A percentile compares a stretch with the other conserved stretches of the same genome.
Conservation (phyloP, 1,140 invertebrate species). For the Leptestheria dahalacensis region DNA sequence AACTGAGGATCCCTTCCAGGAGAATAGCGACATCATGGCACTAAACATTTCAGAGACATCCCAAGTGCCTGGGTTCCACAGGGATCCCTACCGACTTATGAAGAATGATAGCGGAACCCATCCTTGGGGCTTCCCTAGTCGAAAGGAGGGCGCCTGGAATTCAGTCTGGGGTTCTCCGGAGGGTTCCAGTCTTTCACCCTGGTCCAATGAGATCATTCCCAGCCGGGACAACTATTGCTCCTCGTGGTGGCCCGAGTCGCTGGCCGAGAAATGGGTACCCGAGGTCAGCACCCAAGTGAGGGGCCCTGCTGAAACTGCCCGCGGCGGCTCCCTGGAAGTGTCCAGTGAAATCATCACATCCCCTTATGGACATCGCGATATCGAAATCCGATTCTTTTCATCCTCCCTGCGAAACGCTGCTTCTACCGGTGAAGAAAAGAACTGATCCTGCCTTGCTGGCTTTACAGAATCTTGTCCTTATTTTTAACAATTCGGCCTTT, state of each 20-base stretch:
- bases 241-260: background rate
- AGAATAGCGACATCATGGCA: too few relatives aligned
- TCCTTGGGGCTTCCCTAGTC: background rate
- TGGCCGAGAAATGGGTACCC: background rate
- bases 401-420: background rate
- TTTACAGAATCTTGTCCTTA: background rate
- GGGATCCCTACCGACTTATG: too few relatives aligned
- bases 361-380: slow-evolving; percentile 46
- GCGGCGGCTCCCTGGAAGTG: slow-evolving; percentile 36
- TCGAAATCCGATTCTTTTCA: slow-evolving; percentile 53
- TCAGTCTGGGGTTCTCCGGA: background rate
- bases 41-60: too few relatives aligned
- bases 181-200: background rate
- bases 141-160: background rate
- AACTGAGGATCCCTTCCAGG: too few relatives aligned
- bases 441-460: background rate
- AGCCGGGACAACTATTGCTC: background rate
- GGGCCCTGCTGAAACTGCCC: background rate
- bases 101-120: background rate
- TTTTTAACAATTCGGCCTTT: too few relatives aligned
- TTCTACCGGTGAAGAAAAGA: background rate
- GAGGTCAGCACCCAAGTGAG: background rate
- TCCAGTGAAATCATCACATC: slow-evolving; percentile 64
- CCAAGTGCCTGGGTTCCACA: too few relatives aligned
- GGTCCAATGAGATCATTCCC: background rate